Evolutionary conservation across 2,888 invertebrate genomes (phyloP).

Genomic region (Pomacea canaliculata): DNA sequence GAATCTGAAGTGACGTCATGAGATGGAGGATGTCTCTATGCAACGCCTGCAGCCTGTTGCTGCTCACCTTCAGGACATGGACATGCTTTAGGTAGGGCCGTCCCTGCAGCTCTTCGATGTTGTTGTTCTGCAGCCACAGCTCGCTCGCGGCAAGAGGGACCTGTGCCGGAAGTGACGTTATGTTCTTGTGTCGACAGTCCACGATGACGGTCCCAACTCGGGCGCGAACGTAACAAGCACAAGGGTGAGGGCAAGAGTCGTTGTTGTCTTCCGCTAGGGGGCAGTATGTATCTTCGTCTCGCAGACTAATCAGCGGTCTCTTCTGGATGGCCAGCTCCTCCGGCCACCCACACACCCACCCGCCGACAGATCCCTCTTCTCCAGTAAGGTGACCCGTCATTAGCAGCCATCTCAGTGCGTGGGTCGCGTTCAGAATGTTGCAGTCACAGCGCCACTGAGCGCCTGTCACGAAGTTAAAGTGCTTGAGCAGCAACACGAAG

Average conservation of each 20-base stretch:
- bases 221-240: slow-evolving; percentile 1
- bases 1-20: background rate
- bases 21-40: background rate
- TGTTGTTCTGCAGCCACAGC: slow-evolving; percentile 25
- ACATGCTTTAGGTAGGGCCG: background rate
- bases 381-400: background rate
- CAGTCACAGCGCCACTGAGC: background rate
- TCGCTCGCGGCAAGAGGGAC: slow-evolving; percentile 8
- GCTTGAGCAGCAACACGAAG: background rate
- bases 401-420: background rate
- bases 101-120: slow-evolving; percentile 8
- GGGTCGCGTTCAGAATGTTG: slow-evolving; percentile 2
- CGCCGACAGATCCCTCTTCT: background rate
- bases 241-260: background rate
- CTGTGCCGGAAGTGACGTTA: slow-evolving; percentile 1
- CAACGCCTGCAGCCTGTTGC: slow-evolving; percentile 1
- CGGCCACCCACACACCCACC: background rate
- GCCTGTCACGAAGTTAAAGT: background rate
- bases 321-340: background rate
- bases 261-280: background rate
- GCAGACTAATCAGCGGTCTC: background rate
- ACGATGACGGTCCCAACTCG: background rate
- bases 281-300: slow-evolving; percentile 2
- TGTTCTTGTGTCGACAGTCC: background rate
- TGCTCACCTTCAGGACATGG: background rate